A percentile compares a stretch with the other conserved stretches of the same genome.
Evolutionary conservation across 2,113 vertebrate species (phyloP).

Genomic region (Psilopsiagon aurifrons): DNA sequence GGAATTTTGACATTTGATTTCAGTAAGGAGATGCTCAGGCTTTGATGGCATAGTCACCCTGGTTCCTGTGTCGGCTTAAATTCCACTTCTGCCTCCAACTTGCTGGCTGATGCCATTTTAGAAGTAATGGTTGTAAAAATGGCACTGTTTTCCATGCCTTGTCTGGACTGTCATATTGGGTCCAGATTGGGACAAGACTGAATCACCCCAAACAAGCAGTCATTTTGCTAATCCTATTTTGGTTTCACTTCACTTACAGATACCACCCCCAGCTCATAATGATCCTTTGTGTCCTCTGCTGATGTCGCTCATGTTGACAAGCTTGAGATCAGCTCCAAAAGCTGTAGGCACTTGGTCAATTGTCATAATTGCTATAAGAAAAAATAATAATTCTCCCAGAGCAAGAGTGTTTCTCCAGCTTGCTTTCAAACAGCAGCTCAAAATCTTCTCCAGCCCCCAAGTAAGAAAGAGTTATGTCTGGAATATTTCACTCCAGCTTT

Average conservation of each 20-base stretch:
- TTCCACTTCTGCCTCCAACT: background rate
- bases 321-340: background rate
- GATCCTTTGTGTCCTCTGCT: background rate
- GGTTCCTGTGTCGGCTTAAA: background rate
- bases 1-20: background rate
- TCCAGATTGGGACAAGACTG: background rate
- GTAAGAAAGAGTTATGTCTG: slow-evolving; percentile 59
- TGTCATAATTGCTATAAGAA: background rate
- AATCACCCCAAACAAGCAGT: background rate
- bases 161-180: background rate
- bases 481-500: slow-evolving; percentile 51
- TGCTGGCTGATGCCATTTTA: background rate
- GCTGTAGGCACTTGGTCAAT: background rate
- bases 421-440: slow-evolving; percentile 21
- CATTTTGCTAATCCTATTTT: background rate
- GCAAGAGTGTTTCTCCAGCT: slow-evolving; percentile 10
- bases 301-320: accelerated
- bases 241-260: background rate
- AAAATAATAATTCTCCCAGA: background rate
- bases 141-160: background rate
- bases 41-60: background rate
- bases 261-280: background rate
- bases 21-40: background rate
- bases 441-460: background rate
- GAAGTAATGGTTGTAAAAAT: background rate